Evolutionary conservation across 2,888 invertebrate genomes (phyloP).

Genomic region (Synergus umbraculus): DNA sequence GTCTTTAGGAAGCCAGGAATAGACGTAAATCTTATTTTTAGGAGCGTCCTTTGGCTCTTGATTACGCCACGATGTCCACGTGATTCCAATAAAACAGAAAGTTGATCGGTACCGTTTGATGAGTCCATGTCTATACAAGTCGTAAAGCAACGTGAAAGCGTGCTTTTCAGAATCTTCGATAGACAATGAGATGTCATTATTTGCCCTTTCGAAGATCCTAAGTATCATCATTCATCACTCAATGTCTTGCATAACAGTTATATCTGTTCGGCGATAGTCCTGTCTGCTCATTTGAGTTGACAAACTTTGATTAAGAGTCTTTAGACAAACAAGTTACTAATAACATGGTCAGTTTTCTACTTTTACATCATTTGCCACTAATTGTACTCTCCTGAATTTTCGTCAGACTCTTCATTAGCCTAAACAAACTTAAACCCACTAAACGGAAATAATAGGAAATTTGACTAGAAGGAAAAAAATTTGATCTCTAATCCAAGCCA

Average conservation of each 20-base stretch:
- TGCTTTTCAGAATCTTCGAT: constrained; percentile 12
- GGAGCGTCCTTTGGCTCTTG: not conserved
- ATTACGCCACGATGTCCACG: constrained; percentile 4
- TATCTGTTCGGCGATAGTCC: not conserved
- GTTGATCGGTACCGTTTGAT: constrained; percentile 36
- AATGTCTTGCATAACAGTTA: constrained; percentile 23
- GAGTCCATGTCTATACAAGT: constrained; percentile 7
- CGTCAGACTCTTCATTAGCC: too few species aligned
- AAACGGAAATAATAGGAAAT: too few species aligned
- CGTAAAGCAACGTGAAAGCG: constrained; percentile 29
- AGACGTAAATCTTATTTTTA: constrained; percentile 17
- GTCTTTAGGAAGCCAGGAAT: not conserved
- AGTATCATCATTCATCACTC: constrained; percentile 33
- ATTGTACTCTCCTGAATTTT: not conserved
- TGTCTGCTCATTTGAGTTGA: constrained; percentile 7
- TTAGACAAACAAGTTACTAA: constrained; percentile 2
- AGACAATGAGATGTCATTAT: constrained; percentile 34
- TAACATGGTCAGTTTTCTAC: constrained; percentile 1
- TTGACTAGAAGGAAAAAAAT: too few species aligned
- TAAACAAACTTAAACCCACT: too few species aligned
- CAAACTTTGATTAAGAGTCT: constrained; percentile 15
- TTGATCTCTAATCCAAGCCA: too few species aligned
- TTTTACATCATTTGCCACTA: not conserved
- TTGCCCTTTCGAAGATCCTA: constrained; percentile 34
- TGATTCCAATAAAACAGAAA: constrained; percentile 35